Evolutionary conservation across 2,888 invertebrate species (phyloP), one percentile per base, ranked within the genome.

Genomic region (Reticulitermes lucifugus): DNA sequence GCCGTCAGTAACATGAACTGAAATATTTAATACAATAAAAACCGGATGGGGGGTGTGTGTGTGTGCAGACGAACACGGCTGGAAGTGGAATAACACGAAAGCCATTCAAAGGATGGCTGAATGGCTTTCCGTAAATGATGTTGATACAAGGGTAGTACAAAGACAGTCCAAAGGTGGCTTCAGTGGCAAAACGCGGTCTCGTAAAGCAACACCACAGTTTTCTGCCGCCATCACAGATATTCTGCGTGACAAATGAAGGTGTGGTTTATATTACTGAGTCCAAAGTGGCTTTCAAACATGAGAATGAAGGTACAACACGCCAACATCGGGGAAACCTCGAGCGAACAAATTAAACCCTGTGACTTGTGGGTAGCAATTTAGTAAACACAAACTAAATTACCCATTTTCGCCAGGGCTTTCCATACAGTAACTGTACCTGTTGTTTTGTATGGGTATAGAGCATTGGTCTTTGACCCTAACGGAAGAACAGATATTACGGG

Each of bases 161-260:
- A 14, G 12, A 55, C 51, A 14, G 12, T 14, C 2, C 14, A 55
- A 7, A 65, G n/a, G 7, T 6, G 65, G 65, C 9, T 25, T 25
- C 25, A 6, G 65, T 65, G 7, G 65, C 18, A n/a, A 2, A 6
- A n/a, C 7, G 5, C 25, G 6, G 25, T n/a, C n/a, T 2, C 18
- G 18, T 18, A 55, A 1, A 55, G 18, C 18, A 55, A 55, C 55
- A 55, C 55, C 14, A 18, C 14, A 55, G 55, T 46, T 46, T 46
- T 46, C 9, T 46, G 46, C 46, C 6, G 12, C 55, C 55, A 18
- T 65, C 65, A n/a, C n/a, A n/a, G 25, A n/a, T 12, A 65, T 65
- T 65, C 65, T 25, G 65, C 25, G 65, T 65, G 65, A 65, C 65
- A 65, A 65, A 65, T n/a, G 65, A 65, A 65, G 65, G 25, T 12